Evolutionary conservation across 2,888 invertebrate species (phyloP).

Genomic region (Sialis lutaria): DNA sequence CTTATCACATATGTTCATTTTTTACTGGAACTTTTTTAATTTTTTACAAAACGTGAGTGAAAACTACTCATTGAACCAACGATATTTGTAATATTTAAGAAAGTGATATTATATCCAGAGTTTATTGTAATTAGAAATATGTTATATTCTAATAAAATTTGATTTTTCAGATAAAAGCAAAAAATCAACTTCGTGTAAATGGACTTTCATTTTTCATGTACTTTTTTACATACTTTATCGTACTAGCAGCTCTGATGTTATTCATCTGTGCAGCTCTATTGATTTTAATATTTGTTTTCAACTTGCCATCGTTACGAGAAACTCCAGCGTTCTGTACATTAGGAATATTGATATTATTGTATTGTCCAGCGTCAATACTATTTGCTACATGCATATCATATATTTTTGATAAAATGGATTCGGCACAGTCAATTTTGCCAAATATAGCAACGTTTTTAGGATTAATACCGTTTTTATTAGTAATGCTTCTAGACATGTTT

Average conservation of each 20-base stretch:
- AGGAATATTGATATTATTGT: conserved; percentile 45
- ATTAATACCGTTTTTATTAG: conserved; percentile 54
- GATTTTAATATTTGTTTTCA: conserved; percentile 43
- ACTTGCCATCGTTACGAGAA: conserved; percentile 51
- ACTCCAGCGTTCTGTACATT: conserved; percentile 50
- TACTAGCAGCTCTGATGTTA: conserved; percentile 49
- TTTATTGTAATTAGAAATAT: too few species aligned
- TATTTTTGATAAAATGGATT: conserved; percentile 66
- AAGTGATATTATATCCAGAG: neutral
- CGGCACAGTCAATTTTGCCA: conserved; percentile 63
- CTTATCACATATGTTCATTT: too few species aligned
- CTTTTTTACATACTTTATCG: conserved; percentile 56
- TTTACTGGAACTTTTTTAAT: too few species aligned
- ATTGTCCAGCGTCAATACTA: conserved; percentile 58
- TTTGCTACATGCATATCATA: conserved; percentile 64
- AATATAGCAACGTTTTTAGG: conserved; percentile 60
- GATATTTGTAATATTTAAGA: neutral
- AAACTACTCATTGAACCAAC: neutral
- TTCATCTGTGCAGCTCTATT: conserved; percentile 47
- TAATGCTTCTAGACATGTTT: conserved; percentile 53
- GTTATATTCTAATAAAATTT: neutral
- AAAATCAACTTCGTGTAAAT: conserved; percentile 67
- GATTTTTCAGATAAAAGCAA: conserved; percentile 48
- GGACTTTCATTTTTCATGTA: conserved; percentile 61
- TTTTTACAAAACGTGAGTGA: too few species aligned